Conservation (phyloP, 2,797 vertebrate species). For the Vireo griseus region DNA sequence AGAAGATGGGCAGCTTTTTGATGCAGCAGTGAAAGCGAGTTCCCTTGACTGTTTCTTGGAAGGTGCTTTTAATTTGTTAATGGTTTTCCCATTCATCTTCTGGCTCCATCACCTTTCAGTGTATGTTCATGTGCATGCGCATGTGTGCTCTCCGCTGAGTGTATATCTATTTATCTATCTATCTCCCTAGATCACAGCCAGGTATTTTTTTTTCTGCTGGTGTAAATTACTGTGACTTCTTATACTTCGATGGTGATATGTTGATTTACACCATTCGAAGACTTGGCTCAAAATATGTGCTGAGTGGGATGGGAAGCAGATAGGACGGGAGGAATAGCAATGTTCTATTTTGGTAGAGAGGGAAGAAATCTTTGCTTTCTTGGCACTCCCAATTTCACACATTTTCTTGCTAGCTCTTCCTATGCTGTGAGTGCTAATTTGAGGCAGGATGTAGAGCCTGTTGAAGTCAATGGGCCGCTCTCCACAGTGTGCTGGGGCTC, state of each 20-base stretch:
- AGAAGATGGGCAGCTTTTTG: neutral
- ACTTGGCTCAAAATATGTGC: conserved; percentile 56
- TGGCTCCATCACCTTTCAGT: neutral
- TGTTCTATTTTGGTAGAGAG: conserved; percentile 57
- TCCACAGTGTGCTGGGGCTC: neutral
- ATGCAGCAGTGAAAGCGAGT: neutral
- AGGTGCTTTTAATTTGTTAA: conserved; percentile 33
- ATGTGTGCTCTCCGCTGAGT: neutral
- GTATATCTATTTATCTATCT: conserved; percentile 8
- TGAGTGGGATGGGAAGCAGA: conserved; percentile 54
- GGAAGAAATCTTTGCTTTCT: conserved; percentile 57
- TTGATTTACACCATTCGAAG: conserved; percentile 40
- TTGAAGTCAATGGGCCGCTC: conserved; percentile 26
- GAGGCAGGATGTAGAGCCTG: conserved; percentile 24
- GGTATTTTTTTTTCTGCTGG: conserved; percentile 42
- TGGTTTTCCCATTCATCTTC: conserved; percentile 16
- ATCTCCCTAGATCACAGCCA: conserved; percentile 43
- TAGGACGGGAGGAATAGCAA: conserved; percentile 46
- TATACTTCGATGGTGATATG: conserved; percentile 42
- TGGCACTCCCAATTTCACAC: conserved; percentile 49
- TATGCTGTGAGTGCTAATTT: conserved; percentile 50
- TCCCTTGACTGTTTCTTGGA: neutral
- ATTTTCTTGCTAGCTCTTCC: conserved; percentile 47
- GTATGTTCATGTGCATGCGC: neutral
- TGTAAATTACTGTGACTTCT: conserved; percentile 64